phyloP scores from a whole-genome alignment of 2,888 invertebrate genomes.

The Macrophya alboannulata region DNA sequence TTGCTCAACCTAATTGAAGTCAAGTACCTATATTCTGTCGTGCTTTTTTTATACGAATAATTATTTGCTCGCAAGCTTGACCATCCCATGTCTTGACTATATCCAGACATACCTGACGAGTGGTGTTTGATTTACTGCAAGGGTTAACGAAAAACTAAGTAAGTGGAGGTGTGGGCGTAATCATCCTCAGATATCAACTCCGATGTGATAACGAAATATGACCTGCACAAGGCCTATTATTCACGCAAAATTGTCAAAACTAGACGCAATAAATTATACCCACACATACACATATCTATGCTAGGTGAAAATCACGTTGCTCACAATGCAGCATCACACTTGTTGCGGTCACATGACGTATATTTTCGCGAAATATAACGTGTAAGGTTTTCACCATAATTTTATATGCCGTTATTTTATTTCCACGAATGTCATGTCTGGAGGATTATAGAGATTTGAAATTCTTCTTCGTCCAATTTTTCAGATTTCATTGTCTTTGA shows the following conservation, averaged over 20 bases:
- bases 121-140: neutral
- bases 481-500: neutral
- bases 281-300: neutral
- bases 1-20: slow-evolving; percentile 13
- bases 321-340: neutral
- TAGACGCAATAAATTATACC: neutral
- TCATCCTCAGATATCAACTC: neutral
- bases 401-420: neutral
- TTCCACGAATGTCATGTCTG: neutral
- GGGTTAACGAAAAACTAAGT: neutral
- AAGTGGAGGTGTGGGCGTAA: neutral
- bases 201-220: neutral
- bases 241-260: neutral
- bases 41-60: neutral
- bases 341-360: slow-evolving; percentile 8
- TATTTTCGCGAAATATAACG: neutral
- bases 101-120: neutral
- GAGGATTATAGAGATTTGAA: neutral
- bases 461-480: neutral
- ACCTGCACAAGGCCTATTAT: neutral
- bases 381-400: neutral
- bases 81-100: neutral
- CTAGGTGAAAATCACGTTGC: neutral
- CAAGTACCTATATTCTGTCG: neutral
- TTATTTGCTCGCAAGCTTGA: neutral